Conservation (phyloP, 2,888 invertebrate genomes). For the Pandemis cinnamomeana region DNA sequence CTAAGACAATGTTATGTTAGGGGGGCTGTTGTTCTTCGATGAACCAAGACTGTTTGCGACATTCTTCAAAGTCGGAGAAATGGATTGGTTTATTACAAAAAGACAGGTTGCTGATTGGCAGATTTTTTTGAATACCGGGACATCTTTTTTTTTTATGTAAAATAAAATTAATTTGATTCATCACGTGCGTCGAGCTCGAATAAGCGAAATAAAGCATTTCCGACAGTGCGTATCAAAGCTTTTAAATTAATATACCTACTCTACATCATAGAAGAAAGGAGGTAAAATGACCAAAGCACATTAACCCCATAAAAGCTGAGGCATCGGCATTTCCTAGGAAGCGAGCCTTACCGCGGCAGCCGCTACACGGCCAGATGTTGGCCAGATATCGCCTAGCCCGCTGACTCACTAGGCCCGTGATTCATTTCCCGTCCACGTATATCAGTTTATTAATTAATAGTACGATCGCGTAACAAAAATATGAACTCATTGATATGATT, state of each 20-base stretch:
- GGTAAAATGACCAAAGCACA: constrained; percentile 3
- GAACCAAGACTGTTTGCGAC: background rate
- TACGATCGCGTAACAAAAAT: constrained; percentile 48
- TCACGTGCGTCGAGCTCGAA: background rate
- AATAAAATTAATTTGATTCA: no score
- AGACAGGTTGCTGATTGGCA: no score
- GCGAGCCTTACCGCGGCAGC: constrained; percentile 44
- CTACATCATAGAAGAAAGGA: constrained; percentile 1
- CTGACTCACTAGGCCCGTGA: constrained; percentile 69
- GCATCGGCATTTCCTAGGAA: constrained; percentile 55
- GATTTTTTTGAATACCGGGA: no score
- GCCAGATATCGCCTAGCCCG: constrained; percentile 61
- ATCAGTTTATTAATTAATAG: constrained; percentile 62
- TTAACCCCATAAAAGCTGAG: constrained; percentile 68
- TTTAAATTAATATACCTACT: background rate
- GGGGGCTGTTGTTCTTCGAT: background rate
- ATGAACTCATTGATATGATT: constrained; percentile 9
- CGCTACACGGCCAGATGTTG: constrained; percentile 53
- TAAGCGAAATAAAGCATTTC: background rate
- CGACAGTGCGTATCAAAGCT: background rate
- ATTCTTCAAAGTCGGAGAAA: background rate
- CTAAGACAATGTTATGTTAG: background rate
- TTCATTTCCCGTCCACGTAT: constrained; percentile 69
- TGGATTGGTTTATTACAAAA: no score
- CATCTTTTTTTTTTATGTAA: no score